These are phyloP conservation scores for Erebia ligea DNA, from an alignment of 2,888 invertebrate species.

Conservation along the genomic window DNA sequence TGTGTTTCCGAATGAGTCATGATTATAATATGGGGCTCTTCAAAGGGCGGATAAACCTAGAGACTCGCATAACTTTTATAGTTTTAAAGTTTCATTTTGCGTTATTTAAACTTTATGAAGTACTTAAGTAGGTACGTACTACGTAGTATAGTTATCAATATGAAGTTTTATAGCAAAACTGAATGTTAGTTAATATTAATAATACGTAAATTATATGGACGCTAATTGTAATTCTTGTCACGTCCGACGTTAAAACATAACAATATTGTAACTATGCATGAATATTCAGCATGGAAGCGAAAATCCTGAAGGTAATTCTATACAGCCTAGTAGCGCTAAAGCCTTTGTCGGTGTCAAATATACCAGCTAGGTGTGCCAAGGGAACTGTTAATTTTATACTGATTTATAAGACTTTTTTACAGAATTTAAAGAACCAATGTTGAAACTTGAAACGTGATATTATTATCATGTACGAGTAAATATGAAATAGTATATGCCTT, in stretches of 20 bases:
- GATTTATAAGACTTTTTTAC: neutral
- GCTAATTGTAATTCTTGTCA: slow-evolving; percentile 50
- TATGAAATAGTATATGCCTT: no score
- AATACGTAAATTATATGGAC: slow-evolving; percentile 34
- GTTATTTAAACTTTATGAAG: neutral
- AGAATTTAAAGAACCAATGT: neutral
- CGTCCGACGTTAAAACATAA: slow-evolving; percentile 43
- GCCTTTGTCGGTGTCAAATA: slow-evolving; percentile 11
- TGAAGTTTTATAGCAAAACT: neutral
- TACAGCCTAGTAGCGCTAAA: neutral
- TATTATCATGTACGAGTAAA: no score
- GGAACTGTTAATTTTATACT: neutral
- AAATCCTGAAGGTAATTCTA: slow-evolving; percentile 20
- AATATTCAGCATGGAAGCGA: slow-evolving; percentile 13
- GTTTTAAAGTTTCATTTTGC: no score
- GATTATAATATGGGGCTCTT: no score
- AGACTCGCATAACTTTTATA: no score
- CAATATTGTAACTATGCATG: slow-evolving; percentile 21
- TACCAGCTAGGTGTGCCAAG: neutral
- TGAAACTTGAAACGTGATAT: neutral
- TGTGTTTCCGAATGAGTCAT: no score
- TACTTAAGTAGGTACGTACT: no score
- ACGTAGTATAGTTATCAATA: no score
- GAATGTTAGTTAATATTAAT: neutral
- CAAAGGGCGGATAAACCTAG: no score